A percentile compares a stretch with the other conserved stretches of the same genome.
These are phyloP conservation scores for Macaria liturata DNA, from an alignment of 2,888 invertebrate genomes.

Conservation along the genomic window DNA sequence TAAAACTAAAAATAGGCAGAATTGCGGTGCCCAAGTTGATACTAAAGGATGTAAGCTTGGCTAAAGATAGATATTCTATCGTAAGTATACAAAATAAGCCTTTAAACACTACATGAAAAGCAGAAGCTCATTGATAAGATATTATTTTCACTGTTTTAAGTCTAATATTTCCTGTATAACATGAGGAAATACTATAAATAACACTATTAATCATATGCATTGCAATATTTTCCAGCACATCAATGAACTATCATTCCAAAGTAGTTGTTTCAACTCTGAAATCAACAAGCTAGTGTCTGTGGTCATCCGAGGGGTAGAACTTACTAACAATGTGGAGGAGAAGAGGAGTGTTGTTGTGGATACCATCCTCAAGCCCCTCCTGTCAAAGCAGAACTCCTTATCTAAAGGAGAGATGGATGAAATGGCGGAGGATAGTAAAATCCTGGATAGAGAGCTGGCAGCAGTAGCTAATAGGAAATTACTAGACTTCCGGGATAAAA, in stretches of 20 bases:
- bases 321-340: constrained; percentile 89
- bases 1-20: constrained; percentile 90
- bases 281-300: constrained; percentile 93
- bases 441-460: constrained; percentile 45
- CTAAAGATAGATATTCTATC: constrained; percentile 90
- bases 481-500: constrained; percentile 88
- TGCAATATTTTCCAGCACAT: constrained; percentile 85
- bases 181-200: too few species aligned
- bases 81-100: constrained; percentile 73
- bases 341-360: constrained; percentile 70
- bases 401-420: constrained; percentile 45
- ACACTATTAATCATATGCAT: too few species aligned
- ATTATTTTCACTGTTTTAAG: too few species aligned
- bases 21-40: constrained; percentile 92
- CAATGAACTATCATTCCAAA: constrained; percentile 92
- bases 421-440: constrained; percentile 35
- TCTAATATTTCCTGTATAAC: too few species aligned
- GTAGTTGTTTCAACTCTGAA: constrained; percentile 94
- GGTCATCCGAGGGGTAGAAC: constrained; percentile 90
- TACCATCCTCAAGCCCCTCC: constrained; percentile 74
- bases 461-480: constrained; percentile 52
- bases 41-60: constrained; percentile 90
- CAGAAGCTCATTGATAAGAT: too few species aligned
- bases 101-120: too few species aligned
- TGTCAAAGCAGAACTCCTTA: constrained; percentile 73